These are phyloP conservation scores for Diprion similis DNA, from an alignment of 1,140 invertebrate species.

Conservation along the genomic window DNA sequence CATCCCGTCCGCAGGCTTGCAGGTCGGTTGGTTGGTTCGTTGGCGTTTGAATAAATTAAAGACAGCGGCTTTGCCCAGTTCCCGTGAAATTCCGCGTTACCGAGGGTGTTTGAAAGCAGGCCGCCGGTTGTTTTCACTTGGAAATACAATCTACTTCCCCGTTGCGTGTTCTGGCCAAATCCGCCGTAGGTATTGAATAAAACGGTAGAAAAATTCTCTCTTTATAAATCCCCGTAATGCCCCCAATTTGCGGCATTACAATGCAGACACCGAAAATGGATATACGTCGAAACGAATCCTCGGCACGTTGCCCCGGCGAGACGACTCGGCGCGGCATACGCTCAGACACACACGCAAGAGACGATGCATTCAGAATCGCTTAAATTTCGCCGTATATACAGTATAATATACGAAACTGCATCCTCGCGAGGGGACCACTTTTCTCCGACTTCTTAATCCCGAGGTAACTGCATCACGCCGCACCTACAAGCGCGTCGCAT, in stretches of 20 bases:
- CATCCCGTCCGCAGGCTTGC: neutral
- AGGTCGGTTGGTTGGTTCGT: neutral
- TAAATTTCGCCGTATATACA: too few relatives aligned
- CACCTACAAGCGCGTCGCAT: too few relatives aligned
- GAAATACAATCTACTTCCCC: neutral
- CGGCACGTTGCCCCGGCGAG: too few relatives aligned
- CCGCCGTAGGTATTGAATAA: conserved; percentile 1
- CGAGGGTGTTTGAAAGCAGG: conserved; percentile 4
- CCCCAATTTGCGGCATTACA: neutral
- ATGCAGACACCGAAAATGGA: neutral
- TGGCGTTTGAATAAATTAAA: conserved; percentile 2
- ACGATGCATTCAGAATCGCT: too few relatives aligned
- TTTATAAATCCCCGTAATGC: neutral
- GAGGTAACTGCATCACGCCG: too few relatives aligned
- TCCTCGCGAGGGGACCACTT: too few relatives aligned
- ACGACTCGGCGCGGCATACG: too few relatives aligned
- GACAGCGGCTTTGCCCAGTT: neutral
- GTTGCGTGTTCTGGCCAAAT: neutral
- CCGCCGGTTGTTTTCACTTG: conserved; percentile 4
- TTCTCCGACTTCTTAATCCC: too few relatives aligned
- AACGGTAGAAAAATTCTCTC: conserved; percentile 1
- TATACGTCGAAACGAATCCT: neutral
- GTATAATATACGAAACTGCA: too few relatives aligned
- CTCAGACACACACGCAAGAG: too few relatives aligned
- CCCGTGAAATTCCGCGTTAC: neutral